Conservation (phyloP, 2,888 invertebrate genomes). For the Phyto melanocephala region DNA sequence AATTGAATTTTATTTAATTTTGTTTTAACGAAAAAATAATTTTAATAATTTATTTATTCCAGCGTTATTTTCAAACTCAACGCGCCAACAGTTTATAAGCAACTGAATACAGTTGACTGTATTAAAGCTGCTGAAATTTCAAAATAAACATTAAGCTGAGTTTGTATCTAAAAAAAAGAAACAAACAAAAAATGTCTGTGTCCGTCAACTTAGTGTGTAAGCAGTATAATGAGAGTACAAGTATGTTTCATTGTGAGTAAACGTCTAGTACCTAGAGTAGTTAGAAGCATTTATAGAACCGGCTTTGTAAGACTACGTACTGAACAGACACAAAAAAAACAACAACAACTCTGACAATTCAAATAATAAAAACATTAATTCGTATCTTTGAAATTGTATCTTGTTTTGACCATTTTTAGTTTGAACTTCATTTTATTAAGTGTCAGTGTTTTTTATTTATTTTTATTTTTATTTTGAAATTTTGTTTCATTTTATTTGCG, state of each 20-base stretch:
- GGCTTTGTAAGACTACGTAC: neutral
- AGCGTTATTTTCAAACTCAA: slow-evolving; percentile 24
- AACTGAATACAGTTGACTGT: slow-evolving; percentile 44
- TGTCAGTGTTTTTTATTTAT: slow-evolving; percentile 18
- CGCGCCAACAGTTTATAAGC: slow-evolving; percentile 36
- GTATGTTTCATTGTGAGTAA: slow-evolving; percentile 4
- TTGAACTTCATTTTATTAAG: slow-evolving; percentile 48
- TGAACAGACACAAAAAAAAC: neutral
- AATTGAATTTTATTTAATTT: neutral
- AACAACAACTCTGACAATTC: neutral
- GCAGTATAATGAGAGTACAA: neutral
- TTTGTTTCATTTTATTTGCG: neutral
- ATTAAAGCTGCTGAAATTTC: slow-evolving; percentile 24
- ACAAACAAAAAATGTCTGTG: neutral
- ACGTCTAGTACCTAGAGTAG: neutral
- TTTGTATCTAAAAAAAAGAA: slow-evolving; percentile 31
- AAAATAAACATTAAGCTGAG: slow-evolving; percentile 21
- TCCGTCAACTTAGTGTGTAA: neutral
- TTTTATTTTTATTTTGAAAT: neutral
- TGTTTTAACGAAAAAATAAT: neutral
- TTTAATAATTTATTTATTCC: neutral
- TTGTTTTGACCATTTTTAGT: slow-evolving; percentile 57
- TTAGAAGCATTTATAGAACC: slow-evolving; percentile 21
- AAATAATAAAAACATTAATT: neutral
- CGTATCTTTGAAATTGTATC: slow-evolving; percentile 12